phyloP scores from a whole-genome alignment of 2,888 invertebrate species.

The Eupeodes luniger region DNA sequence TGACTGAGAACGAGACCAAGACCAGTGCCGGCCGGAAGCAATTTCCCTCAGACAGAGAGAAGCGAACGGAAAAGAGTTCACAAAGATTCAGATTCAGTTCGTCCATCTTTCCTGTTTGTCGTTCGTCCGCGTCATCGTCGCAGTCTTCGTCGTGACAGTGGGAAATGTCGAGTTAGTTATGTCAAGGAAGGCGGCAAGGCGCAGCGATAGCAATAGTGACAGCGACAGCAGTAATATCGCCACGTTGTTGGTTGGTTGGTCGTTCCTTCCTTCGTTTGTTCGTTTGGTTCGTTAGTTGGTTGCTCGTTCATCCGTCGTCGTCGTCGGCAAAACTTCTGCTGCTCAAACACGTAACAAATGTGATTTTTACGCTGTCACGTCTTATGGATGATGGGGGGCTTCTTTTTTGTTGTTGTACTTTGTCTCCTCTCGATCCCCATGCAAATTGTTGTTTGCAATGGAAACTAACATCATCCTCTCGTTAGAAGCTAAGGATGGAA shows the following conservation, averaged over 20 bases:
- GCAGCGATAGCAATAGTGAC: neutral
- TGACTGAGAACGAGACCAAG: neutral
- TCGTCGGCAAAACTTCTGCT: slow-evolving; percentile 15
- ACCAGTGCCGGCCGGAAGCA: slow-evolving; percentile 57
- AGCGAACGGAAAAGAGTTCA: slow-evolving; percentile 60
- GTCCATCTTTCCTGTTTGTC: slow-evolving; percentile 34
- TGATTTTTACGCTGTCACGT: slow-evolving; percentile 61
- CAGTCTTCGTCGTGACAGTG: slow-evolving; percentile 40
- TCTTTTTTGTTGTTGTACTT: neutral
- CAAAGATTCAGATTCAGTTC: slow-evolving; percentile 3
- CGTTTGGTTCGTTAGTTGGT: no score
- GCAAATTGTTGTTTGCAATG: slow-evolving; percentile 40
- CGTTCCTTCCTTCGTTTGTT: no score
- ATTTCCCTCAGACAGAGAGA: slow-evolving; percentile 65
- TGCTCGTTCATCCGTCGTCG: neutral
- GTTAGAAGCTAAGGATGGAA: slow-evolving; percentile 43
- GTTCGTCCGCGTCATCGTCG: no score
- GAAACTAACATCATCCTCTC: slow-evolving; percentile 41
- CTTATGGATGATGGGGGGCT: slow-evolving; percentile 22
- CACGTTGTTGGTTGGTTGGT: no score
- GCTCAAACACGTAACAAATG: slow-evolving; percentile 63
- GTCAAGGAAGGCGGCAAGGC: slow-evolving; percentile 49
- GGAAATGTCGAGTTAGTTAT: slow-evolving; percentile 23
- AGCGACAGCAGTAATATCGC: neutral
- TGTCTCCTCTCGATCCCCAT: slow-evolving; percentile 19